Evolutionary conservation across 30 jellyfish, hydroid and myxozoan species (phyloP), one percentile per base, ranked within the genome.

Genomic region (Cassiopea andromeda): DNA sequence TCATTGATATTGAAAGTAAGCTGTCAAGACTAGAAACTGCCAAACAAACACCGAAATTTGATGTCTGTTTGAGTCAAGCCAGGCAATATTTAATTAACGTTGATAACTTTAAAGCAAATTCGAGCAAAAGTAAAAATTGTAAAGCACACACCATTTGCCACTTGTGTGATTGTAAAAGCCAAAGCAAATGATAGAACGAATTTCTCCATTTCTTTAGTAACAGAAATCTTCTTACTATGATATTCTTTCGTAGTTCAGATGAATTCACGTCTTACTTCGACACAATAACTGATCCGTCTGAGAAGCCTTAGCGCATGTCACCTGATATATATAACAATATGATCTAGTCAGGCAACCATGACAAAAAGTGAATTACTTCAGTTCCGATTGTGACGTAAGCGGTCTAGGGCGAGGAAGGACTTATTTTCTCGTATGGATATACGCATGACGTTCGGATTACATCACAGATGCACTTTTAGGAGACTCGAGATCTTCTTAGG

Each of bases 251-350:
- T 2, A 7, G 27, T 4, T 7, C 73, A 4, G 73, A 64, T 64
- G 73, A 13, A 9, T 14, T 4, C 73, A 17, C 73, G 73, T 64
- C 73, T 64, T 64, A 14, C 73, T 9, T 64, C 54, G 79, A 70
- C 54, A 70, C 79, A 70, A 70, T 70, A 7, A 70, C 49, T 70
- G n/a, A 70, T 70, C 49, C 54, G 79, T 70, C 79, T 70, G 79
- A 19, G 54, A 18, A 18, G 54, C 57, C 54, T 70, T 70, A 50
- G 15, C 27, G 79, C 15, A 54, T 14, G 57, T 54, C 50, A 2
- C 49, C 38, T 27, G 38, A 27, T 27, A 27, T 16, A 70, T 70
- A 1, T 70, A 70, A 70, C 79, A 70, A 18, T 1, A 70, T 19
- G 17, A 70, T 19, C 79, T 4, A 54, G 57, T 54, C 79, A 18